phyloP scores from a whole-genome alignment of 1,140 invertebrate species.

The Temnothorax nylanderi region DNA sequence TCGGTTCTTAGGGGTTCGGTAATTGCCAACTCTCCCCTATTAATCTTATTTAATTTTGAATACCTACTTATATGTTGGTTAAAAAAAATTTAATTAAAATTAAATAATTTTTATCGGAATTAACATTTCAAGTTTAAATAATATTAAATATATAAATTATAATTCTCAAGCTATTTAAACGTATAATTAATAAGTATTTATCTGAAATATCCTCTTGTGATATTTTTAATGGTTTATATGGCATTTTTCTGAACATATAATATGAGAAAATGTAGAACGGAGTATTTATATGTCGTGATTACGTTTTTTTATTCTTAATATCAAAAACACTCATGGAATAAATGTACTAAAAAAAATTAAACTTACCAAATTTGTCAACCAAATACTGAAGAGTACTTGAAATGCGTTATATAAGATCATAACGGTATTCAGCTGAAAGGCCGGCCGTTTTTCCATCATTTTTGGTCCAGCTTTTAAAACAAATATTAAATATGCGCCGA shows the following conservation, averaged over 20 bases:
- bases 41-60: no score
- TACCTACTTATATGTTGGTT: no score
- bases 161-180: not conserved
- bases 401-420: conserved; percentile 90
- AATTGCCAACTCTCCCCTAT: no score
- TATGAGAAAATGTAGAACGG: conserved; percentile 1
- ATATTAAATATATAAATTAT: not conserved
- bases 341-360: conserved; percentile 20
- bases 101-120: not conserved
- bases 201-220: no score
- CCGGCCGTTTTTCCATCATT: conserved; percentile 89
- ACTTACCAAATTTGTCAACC: conserved; percentile 87
- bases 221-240: no score
- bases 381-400: conserved; percentile 89
- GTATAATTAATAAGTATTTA: not conserved
- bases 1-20: no score
- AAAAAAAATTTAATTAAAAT: no score
- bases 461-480: conserved; percentile 90
- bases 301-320: conserved; percentile 1
- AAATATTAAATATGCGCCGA: conserved; percentile 88
- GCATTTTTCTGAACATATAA: not conserved
- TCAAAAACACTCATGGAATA: not conserved
- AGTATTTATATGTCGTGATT: not conserved
- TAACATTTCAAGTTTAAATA: conserved; percentile 31
- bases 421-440: conserved; percentile 88